phyloP scores from a whole-genome alignment of 2,797 vertebrate genomes.

The Loriculus beryllinus region DNA sequence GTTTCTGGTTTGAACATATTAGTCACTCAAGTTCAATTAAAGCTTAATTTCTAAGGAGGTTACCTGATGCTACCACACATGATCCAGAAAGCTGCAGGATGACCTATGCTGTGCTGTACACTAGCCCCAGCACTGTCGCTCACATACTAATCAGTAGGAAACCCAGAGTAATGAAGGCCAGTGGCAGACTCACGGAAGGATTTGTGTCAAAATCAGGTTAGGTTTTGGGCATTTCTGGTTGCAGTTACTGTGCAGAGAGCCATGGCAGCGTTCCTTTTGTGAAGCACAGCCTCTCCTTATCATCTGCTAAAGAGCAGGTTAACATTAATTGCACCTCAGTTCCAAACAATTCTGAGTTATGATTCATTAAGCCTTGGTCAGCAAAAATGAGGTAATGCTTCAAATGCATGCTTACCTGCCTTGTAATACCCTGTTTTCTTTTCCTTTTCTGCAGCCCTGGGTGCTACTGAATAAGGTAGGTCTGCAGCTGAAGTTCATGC shows the following conservation, averaged over 20 bases:
- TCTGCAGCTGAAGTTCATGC: background rate
- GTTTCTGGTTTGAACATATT: slow-evolving; percentile 35
- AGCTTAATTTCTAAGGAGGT: background rate
- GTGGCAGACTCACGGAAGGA: background rate
- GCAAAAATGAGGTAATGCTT: background rate
- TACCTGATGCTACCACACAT: background rate
- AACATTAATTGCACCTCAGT: background rate
- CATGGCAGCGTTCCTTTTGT: rapidly evolving
- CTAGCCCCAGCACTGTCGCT: background rate
- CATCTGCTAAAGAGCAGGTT: background rate
- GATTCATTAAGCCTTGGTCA: background rate
- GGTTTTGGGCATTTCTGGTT: background rate
- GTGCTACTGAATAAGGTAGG: background rate
- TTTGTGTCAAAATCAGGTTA: background rate
- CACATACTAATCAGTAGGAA: background rate
- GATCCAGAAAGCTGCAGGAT: background rate
- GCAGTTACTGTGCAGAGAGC: background rate
- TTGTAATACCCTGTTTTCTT: background rate
- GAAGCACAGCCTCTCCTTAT: background rate
- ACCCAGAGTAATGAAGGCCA: background rate
- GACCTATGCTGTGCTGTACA: background rate
- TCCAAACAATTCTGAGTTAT: background rate
- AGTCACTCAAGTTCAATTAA: slow-evolving; percentile 31
- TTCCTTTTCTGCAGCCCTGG: background rate
- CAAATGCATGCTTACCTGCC: background rate